Evolutionary conservation across 2,113 vertebrate genomes (phyloP).

Genomic region (Xyliphius kryptos): DNA sequence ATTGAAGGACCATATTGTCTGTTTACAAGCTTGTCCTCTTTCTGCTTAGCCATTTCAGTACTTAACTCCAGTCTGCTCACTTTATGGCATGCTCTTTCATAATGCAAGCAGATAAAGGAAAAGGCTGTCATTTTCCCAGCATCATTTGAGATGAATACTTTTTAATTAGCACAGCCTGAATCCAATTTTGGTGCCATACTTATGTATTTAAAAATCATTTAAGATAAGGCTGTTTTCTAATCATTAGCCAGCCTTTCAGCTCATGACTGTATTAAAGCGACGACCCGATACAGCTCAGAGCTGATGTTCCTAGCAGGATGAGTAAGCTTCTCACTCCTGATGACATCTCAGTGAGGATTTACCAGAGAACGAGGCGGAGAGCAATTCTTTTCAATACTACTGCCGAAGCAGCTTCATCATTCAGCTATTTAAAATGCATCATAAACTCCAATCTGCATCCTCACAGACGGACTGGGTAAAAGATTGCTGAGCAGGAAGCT

Average conservation of each 20-base stretch:
- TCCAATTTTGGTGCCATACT: conserved; percentile 29
- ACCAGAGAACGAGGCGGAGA: conserved; percentile 5
- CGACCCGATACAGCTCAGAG: conserved; percentile 14
- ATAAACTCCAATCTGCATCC: conserved; percentile 29
- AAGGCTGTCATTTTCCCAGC: conserved; percentile 26
- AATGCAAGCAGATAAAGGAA: conserved; percentile 5
- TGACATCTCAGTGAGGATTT: conserved; percentile 24
- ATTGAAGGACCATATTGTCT: no score
- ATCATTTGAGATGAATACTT: conserved; percentile 33
- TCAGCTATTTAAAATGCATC: conserved; percentile 26
- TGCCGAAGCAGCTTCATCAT: conserved; percentile 29
- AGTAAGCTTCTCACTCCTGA: conserved; percentile 28
- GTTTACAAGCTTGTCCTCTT: no score
- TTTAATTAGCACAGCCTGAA: conserved; percentile 33
- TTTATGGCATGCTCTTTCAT: no score
- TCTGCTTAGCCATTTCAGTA: no score
- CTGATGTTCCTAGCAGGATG: conserved; percentile 20
- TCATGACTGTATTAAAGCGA: conserved; percentile 13
- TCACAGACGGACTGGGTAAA: conserved; percentile 4
- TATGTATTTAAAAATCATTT: conserved; percentile 37
- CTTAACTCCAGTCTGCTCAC: no score
- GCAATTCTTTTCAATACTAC: conserved; percentile 27
- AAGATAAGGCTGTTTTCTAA: conserved; percentile 32
- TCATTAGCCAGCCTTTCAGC: conserved; percentile 33
- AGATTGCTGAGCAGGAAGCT: conserved; percentile 13